Evolutionary conservation across 2,113 vertebrate species (phyloP).

Genomic region (Chamaetylas fuelleborni): DNA sequence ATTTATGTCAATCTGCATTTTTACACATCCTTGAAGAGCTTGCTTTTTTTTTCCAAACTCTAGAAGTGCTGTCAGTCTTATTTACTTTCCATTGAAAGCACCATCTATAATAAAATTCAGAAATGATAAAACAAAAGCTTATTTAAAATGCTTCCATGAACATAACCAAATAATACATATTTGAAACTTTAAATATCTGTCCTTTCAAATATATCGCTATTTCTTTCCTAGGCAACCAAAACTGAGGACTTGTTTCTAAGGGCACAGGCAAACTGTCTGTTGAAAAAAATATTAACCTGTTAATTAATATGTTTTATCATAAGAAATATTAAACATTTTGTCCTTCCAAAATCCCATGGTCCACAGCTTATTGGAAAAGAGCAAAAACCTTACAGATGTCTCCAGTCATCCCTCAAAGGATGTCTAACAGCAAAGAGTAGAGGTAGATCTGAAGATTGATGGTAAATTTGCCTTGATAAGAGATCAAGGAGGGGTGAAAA

Average conservation of each 20-base stretch:
- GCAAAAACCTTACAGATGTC: not conserved
- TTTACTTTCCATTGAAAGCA: not conserved
- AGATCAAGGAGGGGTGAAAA: not conserved
- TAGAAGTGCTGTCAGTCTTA: not conserved
- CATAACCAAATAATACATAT: not conserved
- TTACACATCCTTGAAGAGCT: conserved; percentile 22
- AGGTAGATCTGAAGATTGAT: not conserved
- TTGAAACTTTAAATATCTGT: not conserved
- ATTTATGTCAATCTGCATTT: conserved; percentile 34
- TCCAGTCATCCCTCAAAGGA: not conserved
- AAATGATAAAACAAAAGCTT: not conserved
- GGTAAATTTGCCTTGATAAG: not conserved
- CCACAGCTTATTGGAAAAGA: not conserved
- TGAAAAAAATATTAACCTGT: not conserved
- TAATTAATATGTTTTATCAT: not conserved
- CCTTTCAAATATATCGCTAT: not conserved
- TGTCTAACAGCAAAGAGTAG: not conserved
- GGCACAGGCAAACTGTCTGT: accelerated
- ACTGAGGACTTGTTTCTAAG: not conserved
- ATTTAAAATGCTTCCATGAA: not conserved
- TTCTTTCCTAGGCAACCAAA: not conserved
- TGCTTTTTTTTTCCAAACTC: not conserved
- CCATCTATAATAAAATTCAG: not conserved
- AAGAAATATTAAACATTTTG: not conserved
- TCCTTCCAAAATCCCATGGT: not conserved